A percentile compares a stretch with the other conserved stretches of the same genome.
phyloP scores from a whole-genome alignment of 2,888 invertebrate species.

The Eremobia ochroleuca region DNA sequence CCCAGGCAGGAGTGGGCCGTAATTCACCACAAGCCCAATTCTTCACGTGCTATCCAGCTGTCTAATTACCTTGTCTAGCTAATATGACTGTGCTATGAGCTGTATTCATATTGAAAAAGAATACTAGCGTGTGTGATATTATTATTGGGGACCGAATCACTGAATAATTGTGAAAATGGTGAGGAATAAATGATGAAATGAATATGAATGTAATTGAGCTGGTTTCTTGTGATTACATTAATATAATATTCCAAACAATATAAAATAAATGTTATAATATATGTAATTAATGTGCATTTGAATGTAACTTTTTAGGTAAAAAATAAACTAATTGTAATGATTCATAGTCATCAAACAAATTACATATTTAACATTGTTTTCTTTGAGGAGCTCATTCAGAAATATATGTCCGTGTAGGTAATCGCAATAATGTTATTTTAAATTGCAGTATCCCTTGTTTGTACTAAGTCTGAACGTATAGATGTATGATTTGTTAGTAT shows the following conservation, averaged over 20 bases:
- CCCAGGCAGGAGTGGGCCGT: neutral
- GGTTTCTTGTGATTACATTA: conserved; percentile 36
- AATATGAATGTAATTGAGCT: conserved; percentile 42
- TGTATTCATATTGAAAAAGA: conserved; percentile 41
- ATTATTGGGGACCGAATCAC: conserved; percentile 17
- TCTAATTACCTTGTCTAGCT: conserved; percentile 4
- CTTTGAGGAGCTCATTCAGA: neutral
- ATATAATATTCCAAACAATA: conserved; percentile 4
- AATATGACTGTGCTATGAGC: conserved; percentile 16
- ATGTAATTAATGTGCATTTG: conserved; percentile 18
- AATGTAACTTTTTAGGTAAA: conserved; percentile 1
- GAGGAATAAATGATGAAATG: conserved; percentile 29
- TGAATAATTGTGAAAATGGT: conserved; percentile 1
- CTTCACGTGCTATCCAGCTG: neutral
- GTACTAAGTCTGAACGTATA: neutral
- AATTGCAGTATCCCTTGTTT: neutral
- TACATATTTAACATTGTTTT: neutral
- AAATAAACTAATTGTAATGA: neutral
- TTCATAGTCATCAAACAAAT: neutral
- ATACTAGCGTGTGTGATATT: conserved; percentile 22
- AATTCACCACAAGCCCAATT: neutral
- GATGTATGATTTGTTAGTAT: conserved; percentile 10
- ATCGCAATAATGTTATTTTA: neutral
- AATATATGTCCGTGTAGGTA: neutral
- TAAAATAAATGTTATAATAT: conserved; percentile 19